Conservation (phyloP, 2,113 vertebrate genomes). For the Cepphus grylle region DNA sequence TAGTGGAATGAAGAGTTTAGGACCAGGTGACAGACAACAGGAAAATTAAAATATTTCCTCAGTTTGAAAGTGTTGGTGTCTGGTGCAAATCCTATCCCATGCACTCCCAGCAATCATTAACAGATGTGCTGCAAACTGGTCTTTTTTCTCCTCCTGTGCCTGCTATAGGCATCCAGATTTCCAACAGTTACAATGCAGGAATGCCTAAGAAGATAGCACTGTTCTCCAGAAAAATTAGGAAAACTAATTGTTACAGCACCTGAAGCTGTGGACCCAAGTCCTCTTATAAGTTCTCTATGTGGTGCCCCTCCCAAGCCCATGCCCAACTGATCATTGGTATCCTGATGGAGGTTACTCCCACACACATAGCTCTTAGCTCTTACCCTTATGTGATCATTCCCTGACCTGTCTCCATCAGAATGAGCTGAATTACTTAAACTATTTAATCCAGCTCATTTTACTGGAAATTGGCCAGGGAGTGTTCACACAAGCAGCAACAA, state of each 20-base stretch:
- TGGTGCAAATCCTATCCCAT: background rate
- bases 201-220: background rate
- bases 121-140: background rate
- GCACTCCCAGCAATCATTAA: background rate
- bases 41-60: background rate
- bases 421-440: background rate
- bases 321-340: background rate
- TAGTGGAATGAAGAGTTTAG: background rate
- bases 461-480: background rate
- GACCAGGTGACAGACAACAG: background rate
- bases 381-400: background rate
- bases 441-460: background rate
- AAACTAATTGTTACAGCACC: background rate
- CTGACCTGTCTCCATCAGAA: background rate
- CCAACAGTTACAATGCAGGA: background rate
- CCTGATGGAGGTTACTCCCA: background rate
- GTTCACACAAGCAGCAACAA: background rate
- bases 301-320: background rate
- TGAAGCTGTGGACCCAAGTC: background rate
- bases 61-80: background rate
- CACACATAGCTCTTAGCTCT: background rate
- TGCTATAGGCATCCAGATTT: background rate
- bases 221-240: background rate
- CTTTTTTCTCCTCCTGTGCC: background rate
- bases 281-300: background rate